A percentile compares a stretch with the other conserved stretches of the same genome.
phyloP scores from a whole-genome alignment of 2,888 invertebrate genomes.

The Zaprionus bogoriensis region DNA sequence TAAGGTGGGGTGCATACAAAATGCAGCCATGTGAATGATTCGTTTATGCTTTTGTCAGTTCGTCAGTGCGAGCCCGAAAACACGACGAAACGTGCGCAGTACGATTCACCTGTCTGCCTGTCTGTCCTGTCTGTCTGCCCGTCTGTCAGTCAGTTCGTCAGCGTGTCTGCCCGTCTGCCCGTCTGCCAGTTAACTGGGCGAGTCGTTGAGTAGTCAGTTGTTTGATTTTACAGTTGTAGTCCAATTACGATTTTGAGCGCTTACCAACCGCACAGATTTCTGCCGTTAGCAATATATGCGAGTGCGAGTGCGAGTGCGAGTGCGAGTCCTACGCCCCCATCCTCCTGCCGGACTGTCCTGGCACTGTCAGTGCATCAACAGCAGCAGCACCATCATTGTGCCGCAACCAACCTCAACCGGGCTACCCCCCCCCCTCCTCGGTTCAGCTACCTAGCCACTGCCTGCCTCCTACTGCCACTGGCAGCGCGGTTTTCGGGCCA shows the following conservation, averaged over 20 bases:
- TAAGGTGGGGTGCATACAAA: conserved; percentile 58
- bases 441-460: conserved; percentile 7
- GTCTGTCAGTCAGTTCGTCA: not conserved
- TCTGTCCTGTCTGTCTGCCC: not conserved
- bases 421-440: not conserved
- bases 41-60: conserved; percentile 81
- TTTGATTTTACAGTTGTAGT: conserved; percentile 76
- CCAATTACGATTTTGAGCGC: conserved; percentile 75
- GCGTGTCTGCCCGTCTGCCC: conserved; percentile 3
- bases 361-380: conserved; percentile 33
- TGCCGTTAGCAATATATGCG: conserved; percentile 52
- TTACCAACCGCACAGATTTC: conserved; percentile 73
- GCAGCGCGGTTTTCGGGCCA: conserved; percentile 24
- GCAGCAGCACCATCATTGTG: conserved; percentile 49
- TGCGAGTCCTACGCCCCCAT: not conserved
- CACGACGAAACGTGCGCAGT: conserved; percentile 29
- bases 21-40: conserved; percentile 81
- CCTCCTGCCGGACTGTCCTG: conserved; percentile 25
- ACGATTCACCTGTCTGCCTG: conserved; percentile 35
- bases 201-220: conserved; percentile 60
- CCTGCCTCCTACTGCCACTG: not conserved
- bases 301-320: too few species aligned
- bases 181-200: conserved; percentile 26
- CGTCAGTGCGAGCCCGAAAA: conserved; percentile 47
- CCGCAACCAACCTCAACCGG: not conserved